Conservation (phyloP, 2,113 vertebrate species). For the Polypterus senegalus region DNA sequence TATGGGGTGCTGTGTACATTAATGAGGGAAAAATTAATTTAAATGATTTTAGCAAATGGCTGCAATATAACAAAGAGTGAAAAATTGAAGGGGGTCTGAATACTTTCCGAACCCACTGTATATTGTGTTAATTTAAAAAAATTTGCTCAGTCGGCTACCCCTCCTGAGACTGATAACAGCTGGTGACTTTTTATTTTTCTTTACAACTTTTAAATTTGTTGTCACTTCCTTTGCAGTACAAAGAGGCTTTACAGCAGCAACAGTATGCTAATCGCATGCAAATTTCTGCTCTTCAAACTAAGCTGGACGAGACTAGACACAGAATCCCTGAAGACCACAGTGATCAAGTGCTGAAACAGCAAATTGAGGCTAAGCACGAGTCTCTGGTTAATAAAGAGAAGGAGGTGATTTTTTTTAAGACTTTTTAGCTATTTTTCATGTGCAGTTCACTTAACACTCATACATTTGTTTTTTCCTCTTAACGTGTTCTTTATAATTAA, state of each 20-base stretch:
- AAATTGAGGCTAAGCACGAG: constrained; percentile 47
- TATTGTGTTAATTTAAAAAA: no score
- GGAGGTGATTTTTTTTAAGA: constrained; percentile 44
- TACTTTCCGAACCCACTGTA: no score
- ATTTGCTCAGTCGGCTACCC: no score
- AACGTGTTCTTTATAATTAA: background rate
- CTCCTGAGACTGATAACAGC: no score
- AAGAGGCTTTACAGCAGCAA: constrained; percentile 69
- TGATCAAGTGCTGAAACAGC: constrained; percentile 43
- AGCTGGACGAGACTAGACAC: constrained; percentile 58
- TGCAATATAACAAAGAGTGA: no score
- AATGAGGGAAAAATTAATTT: no score
- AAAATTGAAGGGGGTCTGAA: no score
- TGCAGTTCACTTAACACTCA: no score
- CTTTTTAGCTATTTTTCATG: background rate
- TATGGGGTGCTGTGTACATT: no score
- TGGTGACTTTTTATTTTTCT: no score
- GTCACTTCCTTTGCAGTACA: constrained; percentile 51
- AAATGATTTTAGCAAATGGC: no score
- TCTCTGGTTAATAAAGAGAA: constrained; percentile 47
- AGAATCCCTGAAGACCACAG: constrained; percentile 34
- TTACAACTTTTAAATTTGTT: no score
- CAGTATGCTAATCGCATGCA: constrained; percentile 64
- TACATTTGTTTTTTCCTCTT: background rate
- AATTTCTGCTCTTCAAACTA: constrained; percentile 69